Evolutionary conservation across 2,888 invertebrate species (phyloP).

Genomic region (Drosophila colorata): DNA sequence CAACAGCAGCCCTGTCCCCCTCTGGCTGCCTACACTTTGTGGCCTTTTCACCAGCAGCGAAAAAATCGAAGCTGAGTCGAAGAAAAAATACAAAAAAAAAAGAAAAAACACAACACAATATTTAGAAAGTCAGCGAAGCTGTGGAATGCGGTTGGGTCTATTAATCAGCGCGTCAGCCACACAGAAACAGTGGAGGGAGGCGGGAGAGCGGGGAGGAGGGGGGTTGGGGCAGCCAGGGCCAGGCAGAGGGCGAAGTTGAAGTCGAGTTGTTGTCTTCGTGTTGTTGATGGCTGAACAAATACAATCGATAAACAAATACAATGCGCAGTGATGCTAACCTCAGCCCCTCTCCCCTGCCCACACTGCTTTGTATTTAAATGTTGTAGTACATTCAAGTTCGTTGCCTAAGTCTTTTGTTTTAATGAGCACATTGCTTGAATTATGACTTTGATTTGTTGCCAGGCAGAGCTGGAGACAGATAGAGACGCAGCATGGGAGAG

Average conservation of each 20-base stretch:
- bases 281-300: constrained; percentile 66
- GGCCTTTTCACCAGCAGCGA: constrained; percentile 51
- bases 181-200: neutral
- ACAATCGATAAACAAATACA: constrained; percentile 78
- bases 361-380: neutral
- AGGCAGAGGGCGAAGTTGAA: constrained; percentile 55
- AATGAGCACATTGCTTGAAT: constrained; percentile 75
- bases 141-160: constrained; percentile 80
- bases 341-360: neutral
- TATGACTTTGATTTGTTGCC: constrained; percentile 76
- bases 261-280: constrained; percentile 25
- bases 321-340: constrained; percentile 22
- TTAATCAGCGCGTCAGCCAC: constrained; percentile 74
- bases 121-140: constrained; percentile 75
- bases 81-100: constrained; percentile 36
- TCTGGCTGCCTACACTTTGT: constrained; percentile 18
- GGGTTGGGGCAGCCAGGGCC: constrained; percentile 13
- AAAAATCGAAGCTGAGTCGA: constrained; percentile 34
- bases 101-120: constrained; percentile 45
- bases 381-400: constrained; percentile 57
- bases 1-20: neutral
- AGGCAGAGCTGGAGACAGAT: neutral
- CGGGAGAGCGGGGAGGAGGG: neutral
- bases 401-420: constrained; percentile 83
- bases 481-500: no score